Evolutionary conservation across 1,140 invertebrate genomes (phyloP), one percentile per base, ranked within the genome.

Genomic region (Dendrolimus punctatus): DNA sequence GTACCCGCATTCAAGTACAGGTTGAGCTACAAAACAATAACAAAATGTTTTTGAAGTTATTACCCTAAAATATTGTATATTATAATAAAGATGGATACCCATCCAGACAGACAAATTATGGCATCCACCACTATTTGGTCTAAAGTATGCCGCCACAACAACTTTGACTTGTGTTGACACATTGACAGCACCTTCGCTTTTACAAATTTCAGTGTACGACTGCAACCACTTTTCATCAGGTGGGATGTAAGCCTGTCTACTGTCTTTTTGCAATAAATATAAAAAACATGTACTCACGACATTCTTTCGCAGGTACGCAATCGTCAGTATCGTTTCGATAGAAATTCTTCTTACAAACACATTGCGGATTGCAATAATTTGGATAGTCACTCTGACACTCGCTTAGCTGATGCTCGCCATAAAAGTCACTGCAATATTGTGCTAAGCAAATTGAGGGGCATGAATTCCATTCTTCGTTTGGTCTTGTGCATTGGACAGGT

Each of bases 391-490:
- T 46, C 23, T 50, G 9, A 39, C 44, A 53, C 23, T 46, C 40
- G 5, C 6, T 42, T 42, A 6, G n/a, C 5, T 48, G 10, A 37
- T 8, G 23, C 23, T 23, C 23, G 23, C 23, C 37, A 42, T 50
- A 47, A n/a, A 51, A 44, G 37, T 70, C 64, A 10, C 56, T 49
- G 46, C 69, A 76, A 5, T 40, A 40, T 8, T 76, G 71, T 6
- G 57, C 57, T n/a, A 64, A 56, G 41, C 71, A 73, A 0, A 51
- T 45, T 8, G 53, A 40, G 23, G 67, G 62, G 49, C 67, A 67
- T 1, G 53, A 8, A 6, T 56, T 57, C 70, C 70, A 76, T 36
- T 57, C 55, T 58, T 77, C 71, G 40, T 73, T 68, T 4, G 54
- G 58, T 52, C 66, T 56, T 7, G 66, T 68, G 39, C 71, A 76